A percentile compares a stretch with the other conserved stretches of the same genome.
Evolutionary conservation across 1,140 invertebrate genomes (phyloP).

Genomic region (Choristoneura fumiferana): DNA sequence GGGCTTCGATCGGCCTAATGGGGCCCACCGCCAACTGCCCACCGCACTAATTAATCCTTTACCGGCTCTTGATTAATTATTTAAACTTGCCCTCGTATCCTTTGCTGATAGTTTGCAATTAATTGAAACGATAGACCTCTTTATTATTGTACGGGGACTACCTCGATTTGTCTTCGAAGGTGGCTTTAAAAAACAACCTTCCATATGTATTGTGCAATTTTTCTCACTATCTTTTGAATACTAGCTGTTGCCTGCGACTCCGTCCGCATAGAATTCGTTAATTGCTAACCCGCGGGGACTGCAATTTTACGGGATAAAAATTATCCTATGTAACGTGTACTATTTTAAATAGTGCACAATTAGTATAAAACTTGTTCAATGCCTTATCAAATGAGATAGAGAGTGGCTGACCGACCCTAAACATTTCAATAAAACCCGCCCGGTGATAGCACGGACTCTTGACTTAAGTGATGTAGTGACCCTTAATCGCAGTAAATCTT

Average conservation of each 20-base stretch:
- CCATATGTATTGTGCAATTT: too few species aligned
- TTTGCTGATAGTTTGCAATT: slow-evolving; percentile 66
- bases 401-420: neutral
- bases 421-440: slow-evolving; percentile 46
- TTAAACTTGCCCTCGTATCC: slow-evolving; percentile 64
- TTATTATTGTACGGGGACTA: neutral
- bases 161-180: neutral
- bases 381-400: too few species aligned
- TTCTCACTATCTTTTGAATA: too few species aligned
- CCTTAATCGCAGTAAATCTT: slow-evolving; percentile 77
- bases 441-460: slow-evolving; percentile 59
- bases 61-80: slow-evolving; percentile 76
- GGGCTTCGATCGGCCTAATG: slow-evolving; percentile 73
- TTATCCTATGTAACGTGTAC: too few species aligned
- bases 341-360: too few species aligned
- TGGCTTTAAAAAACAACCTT: too few species aligned
- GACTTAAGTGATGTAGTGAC: slow-evolving; percentile 72
- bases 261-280: too few species aligned
- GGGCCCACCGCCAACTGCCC: slow-evolving; percentile 74
- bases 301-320: too few species aligned
- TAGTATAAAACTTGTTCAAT: too few species aligned
- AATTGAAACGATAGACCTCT: slow-evolving; percentile 31
- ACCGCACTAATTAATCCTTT: slow-evolving; percentile 77
- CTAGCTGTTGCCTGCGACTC: too few species aligned
- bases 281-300: too few species aligned